Conservation (phyloP, 2,888 invertebrate species). For the Nymphalis polychloros region DNA sequence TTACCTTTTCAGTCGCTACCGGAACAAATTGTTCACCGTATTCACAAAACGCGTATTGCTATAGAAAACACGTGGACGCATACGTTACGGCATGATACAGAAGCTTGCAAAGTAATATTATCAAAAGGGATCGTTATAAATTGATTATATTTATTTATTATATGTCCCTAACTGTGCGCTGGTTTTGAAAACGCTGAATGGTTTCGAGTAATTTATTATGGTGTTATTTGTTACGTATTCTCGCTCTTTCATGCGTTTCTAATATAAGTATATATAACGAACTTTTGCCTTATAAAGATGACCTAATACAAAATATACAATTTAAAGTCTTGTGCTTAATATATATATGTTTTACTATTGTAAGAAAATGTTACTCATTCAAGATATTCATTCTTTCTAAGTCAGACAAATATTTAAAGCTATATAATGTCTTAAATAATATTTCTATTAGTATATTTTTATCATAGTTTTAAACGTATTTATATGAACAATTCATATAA, state of each 20-base stretch:
- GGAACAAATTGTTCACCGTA: conserved; percentile 70
- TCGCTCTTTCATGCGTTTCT: conserved; percentile 21
- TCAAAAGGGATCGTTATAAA: conserved; percentile 64
- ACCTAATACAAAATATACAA: too few species aligned
- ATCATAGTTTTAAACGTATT: not conserved
- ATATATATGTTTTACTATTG: too few species aligned
- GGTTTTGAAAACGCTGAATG: conserved; percentile 49
- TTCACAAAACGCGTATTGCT: conserved; percentile 51
- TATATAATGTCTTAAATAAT: not conserved
- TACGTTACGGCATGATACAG: conserved; percentile 55
- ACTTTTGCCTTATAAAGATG: too few species aligned
- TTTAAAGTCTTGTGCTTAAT: too few species aligned
- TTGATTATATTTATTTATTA: conserved; percentile 63
- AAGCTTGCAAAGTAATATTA: conserved; percentile 63
- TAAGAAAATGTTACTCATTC: too few species aligned
- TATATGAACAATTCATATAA: conserved; percentile 34
- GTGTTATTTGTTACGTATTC: conserved; percentile 34
- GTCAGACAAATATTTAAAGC: too few species aligned
- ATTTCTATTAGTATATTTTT: not conserved
- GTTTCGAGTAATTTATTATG: conserved; percentile 33
- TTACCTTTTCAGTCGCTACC: conserved; percentile 65
- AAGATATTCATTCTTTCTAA: too few species aligned
- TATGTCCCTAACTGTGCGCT: conserved; percentile 52
- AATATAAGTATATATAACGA: not conserved
- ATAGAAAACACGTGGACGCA: conserved; percentile 52